Base-by-base conservation (phyloP, 2,888 invertebrate genomes). In the Chydorus sphaericus region DNA sequence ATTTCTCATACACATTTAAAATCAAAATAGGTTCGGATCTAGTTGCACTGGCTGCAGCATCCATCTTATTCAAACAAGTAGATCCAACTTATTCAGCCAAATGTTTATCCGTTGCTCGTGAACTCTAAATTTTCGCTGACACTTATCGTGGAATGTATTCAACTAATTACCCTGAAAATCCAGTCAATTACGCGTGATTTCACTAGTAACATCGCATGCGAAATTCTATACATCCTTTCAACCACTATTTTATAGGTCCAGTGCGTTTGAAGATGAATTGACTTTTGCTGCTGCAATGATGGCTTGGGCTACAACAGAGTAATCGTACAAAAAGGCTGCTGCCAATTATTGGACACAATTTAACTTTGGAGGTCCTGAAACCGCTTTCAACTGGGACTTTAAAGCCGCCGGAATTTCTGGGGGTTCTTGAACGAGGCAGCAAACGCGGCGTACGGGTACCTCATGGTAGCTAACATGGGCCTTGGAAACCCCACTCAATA, bases 271-370 rank as follows among this genome's bases (percentile, higher is more conserved):
- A 1, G 77, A 77, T 62, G 77, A 77, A 61, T 64, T 78, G 31
- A 71, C 73, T 0, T 78, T 77, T 77, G 74, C 75, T 1, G 76
- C 77, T 0, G 66, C 71, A 1, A 77, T 77, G 77, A n/a, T n/a
- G n/a, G n/a, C n/a, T n/a, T n/a, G n/a, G 60, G 76, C 75, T 3
- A 75, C 77, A 2, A 70, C 70, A 31, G 69, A 73, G 7, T 59
- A 65, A 0, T 65, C 65, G 31, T 77, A 75, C 60, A 64, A 75
- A 52, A 69, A 71, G 31, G 73, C 74, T 39, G 75, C 76, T 2
- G 70, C 72, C 58, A 65, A 69, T 50, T 71, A 73, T 60, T 76
- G 73, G 62, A 65, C 66, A 57, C 69, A 72, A 57, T 76, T 73
- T 60, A 66, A 71, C 36, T 66, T 76, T 14, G 49, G 30, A 2